Percentiles rank a stretch among this genome's conserved stretches.
Evolutionary conservation across 2,797 vertebrate genomes (phyloP).

Genomic region (Falco naumanni): DNA sequence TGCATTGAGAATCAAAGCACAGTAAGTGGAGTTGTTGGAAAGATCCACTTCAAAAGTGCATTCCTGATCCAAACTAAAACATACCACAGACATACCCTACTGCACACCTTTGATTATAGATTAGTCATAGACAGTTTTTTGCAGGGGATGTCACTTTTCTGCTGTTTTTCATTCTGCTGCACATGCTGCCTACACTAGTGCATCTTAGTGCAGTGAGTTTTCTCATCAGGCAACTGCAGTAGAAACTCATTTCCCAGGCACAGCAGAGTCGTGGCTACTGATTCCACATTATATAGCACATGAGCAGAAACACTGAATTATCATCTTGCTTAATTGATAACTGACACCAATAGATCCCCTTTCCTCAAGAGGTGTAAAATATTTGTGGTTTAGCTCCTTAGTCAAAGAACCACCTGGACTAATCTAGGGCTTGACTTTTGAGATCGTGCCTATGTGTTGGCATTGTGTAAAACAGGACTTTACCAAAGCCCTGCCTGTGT

Average conservation of each 20-base stretch:
- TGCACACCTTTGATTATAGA: not conserved
- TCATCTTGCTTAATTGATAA: not conserved
- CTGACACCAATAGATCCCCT: not conserved
- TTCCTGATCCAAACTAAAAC: not conserved
- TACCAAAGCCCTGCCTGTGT: accelerated
- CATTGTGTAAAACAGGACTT: not conserved
- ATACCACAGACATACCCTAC: too few species aligned
- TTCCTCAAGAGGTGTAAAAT: not conserved
- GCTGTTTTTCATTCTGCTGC: not conserved
- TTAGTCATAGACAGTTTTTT: not conserved
- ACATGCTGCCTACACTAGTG: not conserved
- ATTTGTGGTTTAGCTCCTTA: not conserved
- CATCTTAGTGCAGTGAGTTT: not conserved
- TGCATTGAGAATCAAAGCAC: not conserved
- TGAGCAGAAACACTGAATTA: not conserved
- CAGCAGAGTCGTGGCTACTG: not conserved
- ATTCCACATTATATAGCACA: not conserved
- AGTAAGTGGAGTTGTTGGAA: not conserved
- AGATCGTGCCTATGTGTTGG: not conserved
- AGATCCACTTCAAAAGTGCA: not conserved
- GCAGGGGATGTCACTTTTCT: not conserved
- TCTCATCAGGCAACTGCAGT: accelerated
- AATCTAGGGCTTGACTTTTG: not conserved
- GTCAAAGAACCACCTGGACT: not conserved
- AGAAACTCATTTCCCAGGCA: not conserved